Conservation (phyloP, 2,888 invertebrate species). For the Flexamia atlantica region DNA sequence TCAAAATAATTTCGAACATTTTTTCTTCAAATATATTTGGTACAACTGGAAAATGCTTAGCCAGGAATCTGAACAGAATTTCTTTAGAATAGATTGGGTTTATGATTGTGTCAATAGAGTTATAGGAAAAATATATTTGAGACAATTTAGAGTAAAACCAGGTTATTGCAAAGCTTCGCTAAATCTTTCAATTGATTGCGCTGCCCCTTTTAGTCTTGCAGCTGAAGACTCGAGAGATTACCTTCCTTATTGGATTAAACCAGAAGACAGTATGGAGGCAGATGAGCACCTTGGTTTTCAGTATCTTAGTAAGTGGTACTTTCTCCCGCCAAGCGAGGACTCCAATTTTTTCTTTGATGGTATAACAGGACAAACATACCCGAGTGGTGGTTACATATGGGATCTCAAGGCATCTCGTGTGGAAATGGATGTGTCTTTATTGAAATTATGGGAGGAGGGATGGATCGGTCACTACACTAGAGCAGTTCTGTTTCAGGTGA, state of each 20-base stretch:
- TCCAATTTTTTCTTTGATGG: neutral
- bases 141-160: too few relatives aligned
- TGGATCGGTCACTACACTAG: too few relatives aligned
- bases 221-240: neutral
- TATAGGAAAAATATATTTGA: neutral
- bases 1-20: neutral
- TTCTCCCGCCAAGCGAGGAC: neutral
- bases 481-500: too few relatives aligned
- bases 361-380: neutral
- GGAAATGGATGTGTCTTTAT: neutral
- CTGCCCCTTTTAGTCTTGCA: neutral
- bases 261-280: neutral
- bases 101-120: conserved; percentile 2
- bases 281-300: neutral
- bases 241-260: neutral
- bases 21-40: neutral
- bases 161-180: neutral
- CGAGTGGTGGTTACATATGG: too few relatives aligned
- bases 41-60: neutral
- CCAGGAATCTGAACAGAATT: neutral
- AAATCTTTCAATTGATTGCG: neutral
- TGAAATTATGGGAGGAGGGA: too few relatives aligned
- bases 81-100: conserved; percentile 1
- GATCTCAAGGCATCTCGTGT: neutral
- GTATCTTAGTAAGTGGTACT: neutral